Base-by-base conservation (phyloP, 35 echinoderm and acorn worm genomes). In the Hemicentrotus pulcherrimus region DNA sequence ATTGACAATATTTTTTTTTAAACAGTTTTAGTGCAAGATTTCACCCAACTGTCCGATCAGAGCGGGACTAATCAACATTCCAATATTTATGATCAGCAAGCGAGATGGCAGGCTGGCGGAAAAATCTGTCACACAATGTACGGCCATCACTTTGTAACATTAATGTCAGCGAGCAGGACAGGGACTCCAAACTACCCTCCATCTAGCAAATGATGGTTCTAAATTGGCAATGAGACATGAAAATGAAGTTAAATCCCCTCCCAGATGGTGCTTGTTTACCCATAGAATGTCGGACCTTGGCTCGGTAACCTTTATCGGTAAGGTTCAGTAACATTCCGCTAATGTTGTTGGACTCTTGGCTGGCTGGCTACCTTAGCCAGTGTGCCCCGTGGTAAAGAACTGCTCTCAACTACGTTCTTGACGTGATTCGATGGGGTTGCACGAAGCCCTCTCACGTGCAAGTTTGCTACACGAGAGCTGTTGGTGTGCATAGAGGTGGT, bases 271-370 rank as follows among this genome's bases (percentile, higher is more conserved):
- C 65, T 78, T 78, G 65, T 78, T 78, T 78, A 78, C 24, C 65
- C 65, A 78, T 78, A 22, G 65, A 78, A 78, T 78, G 65, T 78
- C 65, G 65, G 65, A 78, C 65, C 65, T 78, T 78, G 65, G 65
- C 65, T 78, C 22, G 22, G 65, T 78, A 78, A 78, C 65, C 65
- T 78, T 78, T 78, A 78, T 22, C 65, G 65, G 65, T n/a, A 78
- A 59, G 65, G 65, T 78, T 78, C 65, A 78, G 65, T 78, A 78
- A 78, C 65, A 78, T 78, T 78, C 65, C 65, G 65, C 65, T 78
- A 78, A 78, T 78, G 65, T 78, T 78, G 65, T 78, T 78, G 65
- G 65, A 78, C 65, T 78, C 65, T 78, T 78, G 65, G 65, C 65
- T 78, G 65, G 65, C 19, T 78, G 24, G 65, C 65, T 78, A n/a